phyloP scores from a whole-genome alignment of 2,888 invertebrate genomes.

The Habroteleia sp. region DNA sequence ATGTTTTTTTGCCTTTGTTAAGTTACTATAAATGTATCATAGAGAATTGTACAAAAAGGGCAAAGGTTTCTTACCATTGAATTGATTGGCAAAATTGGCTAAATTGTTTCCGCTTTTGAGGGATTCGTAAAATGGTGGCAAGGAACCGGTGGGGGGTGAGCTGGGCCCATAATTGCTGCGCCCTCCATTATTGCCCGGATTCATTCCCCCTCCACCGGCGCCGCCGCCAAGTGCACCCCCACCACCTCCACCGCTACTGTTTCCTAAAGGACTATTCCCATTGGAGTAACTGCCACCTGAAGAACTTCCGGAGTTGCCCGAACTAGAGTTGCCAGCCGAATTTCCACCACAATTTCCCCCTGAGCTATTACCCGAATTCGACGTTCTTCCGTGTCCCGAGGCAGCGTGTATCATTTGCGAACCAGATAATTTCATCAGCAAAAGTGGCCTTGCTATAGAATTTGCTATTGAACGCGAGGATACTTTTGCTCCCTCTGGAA shows the following conservation, averaged over 20 bases:
- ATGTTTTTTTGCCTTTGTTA: too few relatives aligned
- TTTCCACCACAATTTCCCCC: slow-evolving; percentile 73
- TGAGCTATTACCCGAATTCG: slow-evolving; percentile 82
- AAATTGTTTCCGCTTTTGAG: slow-evolving; percentile 90
- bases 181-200: slow-evolving; percentile 88
- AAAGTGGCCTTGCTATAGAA: slow-evolving; percentile 78
- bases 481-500: slow-evolving; percentile 82
- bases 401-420: slow-evolving; percentile 81
- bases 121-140: slow-evolving; percentile 95
- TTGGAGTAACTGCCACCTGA: slow-evolving; percentile 79
- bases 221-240: slow-evolving; percentile 84
- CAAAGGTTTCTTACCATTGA: slow-evolving; percentile 82
- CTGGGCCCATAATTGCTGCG: slow-evolving; percentile 93
- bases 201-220: slow-evolving; percentile 89
- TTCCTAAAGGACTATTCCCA: slow-evolving; percentile 80
- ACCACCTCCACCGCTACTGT: slow-evolving; percentile 83
- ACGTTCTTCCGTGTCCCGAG: slow-evolving; percentile 88
- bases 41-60: too few relatives aligned
- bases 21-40: too few relatives aligned
- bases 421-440: slow-evolving; percentile 76
- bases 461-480: slow-evolving; percentile 75
- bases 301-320: slow-evolving; percentile 69
- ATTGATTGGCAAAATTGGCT: slow-evolving; percentile 84
- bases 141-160: slow-evolving; percentile 92
- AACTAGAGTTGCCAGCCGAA: slow-evolving; percentile 63